Evolutionary conservation across 2,888 invertebrate genomes (phyloP), one percentile per base, ranked within the genome.

Genomic region (Nephrotoma guestfalica): DNA sequence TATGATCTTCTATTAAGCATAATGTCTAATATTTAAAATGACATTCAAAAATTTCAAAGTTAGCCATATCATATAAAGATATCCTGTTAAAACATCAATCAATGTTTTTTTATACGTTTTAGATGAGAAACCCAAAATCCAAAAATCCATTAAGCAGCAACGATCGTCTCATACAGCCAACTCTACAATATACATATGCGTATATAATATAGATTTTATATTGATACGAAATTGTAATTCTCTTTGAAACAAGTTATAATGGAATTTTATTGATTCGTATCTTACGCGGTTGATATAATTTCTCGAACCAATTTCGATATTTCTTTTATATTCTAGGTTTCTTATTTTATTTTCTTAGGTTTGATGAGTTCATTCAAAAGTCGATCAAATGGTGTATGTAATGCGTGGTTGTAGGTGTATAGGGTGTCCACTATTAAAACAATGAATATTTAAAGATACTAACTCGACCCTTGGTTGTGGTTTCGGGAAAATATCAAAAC

Each of bases 231-330:
- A 71, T 71, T 30, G 71, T 71, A 71, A 30, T 71, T 30, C 71
- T 30, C 71, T 71, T 71, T 71, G 71, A 84, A 84, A 84, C 42
- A 84, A 84, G 42, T 84, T 84, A 84, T 84, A 84, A 84, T 84
- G 84, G 84, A 84, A 84, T 84, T 84, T 84, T 84, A 84, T 84
- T 84, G 84, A 84, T 84, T 84, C 15, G n/a, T 41, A 84, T 84
- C 84, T 84, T 84, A 30, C 30, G 30, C 71, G 71, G 71, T 84
- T 84, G 84, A 84, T 84, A 84, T 84, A 84, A 84, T 41, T 84
- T 84, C 84, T 84, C 42, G 42, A 84, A 42, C 42, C 41, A 84
- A 41, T 84, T 84, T 71, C 71, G 71, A 71, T 71, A 71, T 71
- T 30, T 71, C 30, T 51, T n/a, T 51, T 51, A 51, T 51, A 71